Percentiles rank a stretch among this genome's conserved stretches.
Conservation (phyloP, 2,797 vertebrate species). For the Lacerta bilineata region DNA sequence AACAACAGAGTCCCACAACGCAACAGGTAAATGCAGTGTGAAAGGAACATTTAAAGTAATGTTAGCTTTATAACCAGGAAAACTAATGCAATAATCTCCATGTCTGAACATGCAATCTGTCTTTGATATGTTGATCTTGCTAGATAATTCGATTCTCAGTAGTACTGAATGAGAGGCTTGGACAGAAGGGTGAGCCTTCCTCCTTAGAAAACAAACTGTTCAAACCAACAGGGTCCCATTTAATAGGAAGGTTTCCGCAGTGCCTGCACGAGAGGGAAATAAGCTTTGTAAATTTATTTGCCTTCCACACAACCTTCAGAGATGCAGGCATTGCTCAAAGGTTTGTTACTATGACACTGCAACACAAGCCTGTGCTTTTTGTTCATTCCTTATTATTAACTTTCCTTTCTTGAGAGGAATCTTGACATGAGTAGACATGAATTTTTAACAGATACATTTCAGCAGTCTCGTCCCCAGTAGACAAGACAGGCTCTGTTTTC, state of each 20-base stretch:
- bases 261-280: slow-evolving; percentile 9
- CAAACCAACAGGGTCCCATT: neutral
- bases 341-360: slow-evolving; percentile 37
- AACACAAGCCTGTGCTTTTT: neutral
- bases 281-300: slow-evolving; percentile 21
- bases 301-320: neutral
- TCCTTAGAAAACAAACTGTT: neutral
- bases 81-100: too few relatives aligned
- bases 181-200: neutral
- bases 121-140: neutral
- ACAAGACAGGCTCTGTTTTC: slow-evolving; percentile 53
- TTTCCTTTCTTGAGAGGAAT: slow-evolving; percentile 44
- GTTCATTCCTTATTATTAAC: slow-evolving; percentile 22
- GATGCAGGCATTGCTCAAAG: neutral
- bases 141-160: neutral
- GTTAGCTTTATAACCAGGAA: too few relatives aligned
- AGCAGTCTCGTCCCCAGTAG: slow-evolving; percentile 56
- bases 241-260: neutral
- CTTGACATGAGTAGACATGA: slow-evolving; percentile 50
- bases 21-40: too few relatives aligned
- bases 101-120: too few relatives aligned
- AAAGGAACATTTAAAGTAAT: too few relatives aligned
- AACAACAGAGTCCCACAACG: too few relatives aligned
- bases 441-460: slow-evolving; percentile 62
- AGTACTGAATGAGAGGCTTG: neutral